A percentile compares a stretch with the other conserved stretches of the same genome.
Evolutionary conservation across 2,888 invertebrate genomes (phyloP).

Genomic region (Phymatocera aterrima): DNA sequence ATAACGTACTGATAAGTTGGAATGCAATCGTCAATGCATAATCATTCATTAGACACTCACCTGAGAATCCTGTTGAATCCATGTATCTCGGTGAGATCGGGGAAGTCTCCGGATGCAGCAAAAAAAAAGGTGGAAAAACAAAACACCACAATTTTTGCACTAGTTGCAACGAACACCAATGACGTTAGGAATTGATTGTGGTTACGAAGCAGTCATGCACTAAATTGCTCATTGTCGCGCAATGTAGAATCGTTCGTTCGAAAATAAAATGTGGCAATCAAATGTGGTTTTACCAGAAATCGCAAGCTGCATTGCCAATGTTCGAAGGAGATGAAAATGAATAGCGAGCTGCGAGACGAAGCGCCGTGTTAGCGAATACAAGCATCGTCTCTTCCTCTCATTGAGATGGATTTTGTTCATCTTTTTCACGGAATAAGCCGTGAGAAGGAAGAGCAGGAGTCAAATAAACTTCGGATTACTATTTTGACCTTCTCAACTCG

Average conservation of each 20-base stretch:
- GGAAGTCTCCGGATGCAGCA: background rate
- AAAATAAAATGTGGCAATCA: conserved; percentile 4
- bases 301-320: conserved; percentile 10
- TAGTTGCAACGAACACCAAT: background rate
- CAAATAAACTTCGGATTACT: conserved; percentile 12
- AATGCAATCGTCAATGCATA: background rate
- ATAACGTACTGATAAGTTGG: background rate
- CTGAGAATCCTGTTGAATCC: background rate
- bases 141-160: background rate
- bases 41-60: background rate
- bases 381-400: background rate
- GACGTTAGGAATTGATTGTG: background rate
- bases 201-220: background rate
- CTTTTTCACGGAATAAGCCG: background rate
- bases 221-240: conserved; percentile 1
- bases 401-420: background rate
- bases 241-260: background rate
- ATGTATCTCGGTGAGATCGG: background rate
- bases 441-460: conserved; percentile 11
- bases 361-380: background rate
- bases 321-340: conserved; percentile 27
- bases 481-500: background rate
- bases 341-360: background rate
- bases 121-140: too few relatives aligned
- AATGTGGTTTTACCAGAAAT: background rate